Evolutionary conservation across 2,888 invertebrate species (phyloP).

Genomic region (Rhynchonema sp.): DNA sequence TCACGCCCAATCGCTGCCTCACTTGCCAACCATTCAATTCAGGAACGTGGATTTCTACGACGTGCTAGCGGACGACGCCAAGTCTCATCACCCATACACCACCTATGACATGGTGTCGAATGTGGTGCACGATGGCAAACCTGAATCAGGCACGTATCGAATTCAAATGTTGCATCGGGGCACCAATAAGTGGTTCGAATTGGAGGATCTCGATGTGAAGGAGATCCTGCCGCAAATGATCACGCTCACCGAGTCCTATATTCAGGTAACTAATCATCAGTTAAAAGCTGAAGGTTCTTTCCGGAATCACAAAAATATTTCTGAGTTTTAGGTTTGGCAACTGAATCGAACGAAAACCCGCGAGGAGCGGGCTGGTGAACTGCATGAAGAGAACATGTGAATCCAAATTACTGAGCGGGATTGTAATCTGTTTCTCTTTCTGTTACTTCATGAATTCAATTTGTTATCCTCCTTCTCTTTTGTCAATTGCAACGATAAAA

Average conservation of each 20-base stretch:
- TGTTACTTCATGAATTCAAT: too few species aligned
- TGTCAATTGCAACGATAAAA: too few species aligned
- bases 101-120: constrained; percentile 94
- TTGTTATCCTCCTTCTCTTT: too few species aligned
- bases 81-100: constrained; percentile 47
- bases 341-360: constrained; percentile 22
- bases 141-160: constrained; percentile 62
- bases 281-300: background rate
- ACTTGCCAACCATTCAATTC: constrained; percentile 21
- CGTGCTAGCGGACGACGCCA: constrained; percentile 58
- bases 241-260: constrained; percentile 91
- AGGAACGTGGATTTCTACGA: constrained; percentile 94
- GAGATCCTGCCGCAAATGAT: constrained; percentile 99
- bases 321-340: constrained; percentile 17
- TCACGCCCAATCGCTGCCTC: background rate
- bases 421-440: too few species aligned
- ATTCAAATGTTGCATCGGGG: constrained; percentile 63
- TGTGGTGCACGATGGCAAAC: constrained; percentile 94
- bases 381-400: background rate
- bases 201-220: constrained; percentile 88
- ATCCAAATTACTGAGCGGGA: background rate
- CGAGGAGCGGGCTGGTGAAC: constrained; percentile 13
- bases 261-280: constrained; percentile 54
- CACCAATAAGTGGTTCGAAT: constrained; percentile 59
- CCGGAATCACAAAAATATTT: background rate